A percentile compares a stretch with the other conserved stretches of the same genome.
Conservation (phyloP, 2,113 vertebrate species). For the Maccullochella peelii region DNA sequence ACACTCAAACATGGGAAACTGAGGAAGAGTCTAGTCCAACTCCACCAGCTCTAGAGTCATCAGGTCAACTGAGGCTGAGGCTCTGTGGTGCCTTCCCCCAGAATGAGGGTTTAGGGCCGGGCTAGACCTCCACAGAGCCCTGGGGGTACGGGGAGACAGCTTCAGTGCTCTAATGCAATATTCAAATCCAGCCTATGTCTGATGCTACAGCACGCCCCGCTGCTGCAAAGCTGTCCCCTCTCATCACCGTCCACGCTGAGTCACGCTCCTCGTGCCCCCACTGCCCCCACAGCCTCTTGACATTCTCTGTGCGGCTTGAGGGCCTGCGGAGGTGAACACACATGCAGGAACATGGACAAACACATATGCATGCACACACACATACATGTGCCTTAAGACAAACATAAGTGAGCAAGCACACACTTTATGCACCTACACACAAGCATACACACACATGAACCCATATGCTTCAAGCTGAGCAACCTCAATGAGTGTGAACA, state of each 20-base stretch:
- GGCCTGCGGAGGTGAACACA: slow-evolving; percentile 46
- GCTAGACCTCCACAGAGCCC: slow-evolving; percentile 42
- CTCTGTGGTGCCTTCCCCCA: slow-evolving; percentile 8
- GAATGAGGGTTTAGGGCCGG: slow-evolving; percentile 28
- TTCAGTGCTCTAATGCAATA: slow-evolving; percentile 73
- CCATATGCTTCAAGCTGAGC: background rate
- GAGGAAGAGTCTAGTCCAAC: background rate
- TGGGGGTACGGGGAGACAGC: background rate
- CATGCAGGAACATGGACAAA: slow-evolving; percentile 36
- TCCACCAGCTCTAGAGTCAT: background rate
- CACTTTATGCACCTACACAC: background rate
- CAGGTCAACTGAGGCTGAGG: slow-evolving; percentile 21
- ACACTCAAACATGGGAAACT: slow-evolving; percentile 7
- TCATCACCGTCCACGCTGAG: slow-evolving; percentile 69
- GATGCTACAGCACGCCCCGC: slow-evolving; percentile 57
- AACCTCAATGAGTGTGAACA: background rate
- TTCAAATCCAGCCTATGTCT: slow-evolving; percentile 71
- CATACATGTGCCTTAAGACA: background rate
- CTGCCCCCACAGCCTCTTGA: slow-evolving; percentile 60
- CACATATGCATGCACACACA: background rate
- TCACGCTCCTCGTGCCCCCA: slow-evolving; percentile 62
- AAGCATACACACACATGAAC: no score
- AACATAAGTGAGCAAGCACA: background rate
- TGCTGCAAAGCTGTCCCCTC: slow-evolving; percentile 68
- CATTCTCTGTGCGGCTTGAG: slow-evolving; percentile 60